These are phyloP conservation scores for Drymodes brunneopygia DNA, from an alignment of 2,113 vertebrate genomes.

Conservation along the genomic window DNA sequence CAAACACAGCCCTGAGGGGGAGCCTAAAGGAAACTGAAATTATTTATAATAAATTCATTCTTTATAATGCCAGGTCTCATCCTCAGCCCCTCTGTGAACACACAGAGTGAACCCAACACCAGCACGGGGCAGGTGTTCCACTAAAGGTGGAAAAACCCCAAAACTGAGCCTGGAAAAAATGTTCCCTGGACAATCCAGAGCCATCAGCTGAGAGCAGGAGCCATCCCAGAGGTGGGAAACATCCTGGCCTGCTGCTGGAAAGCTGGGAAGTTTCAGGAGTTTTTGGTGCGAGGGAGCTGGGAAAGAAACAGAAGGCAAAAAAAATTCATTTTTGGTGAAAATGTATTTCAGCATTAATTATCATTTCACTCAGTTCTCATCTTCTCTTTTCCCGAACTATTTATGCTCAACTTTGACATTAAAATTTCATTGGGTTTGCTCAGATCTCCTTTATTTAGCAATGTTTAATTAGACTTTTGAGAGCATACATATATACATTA, in stretches of 20 bases:
- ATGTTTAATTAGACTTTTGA: slow-evolving; percentile 9
- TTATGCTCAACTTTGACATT: slow-evolving; percentile 37
- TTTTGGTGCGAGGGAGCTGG: not conserved
- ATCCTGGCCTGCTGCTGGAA: not conserved
- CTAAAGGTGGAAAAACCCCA: rapidly evolving
- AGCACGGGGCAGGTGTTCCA: not conserved
- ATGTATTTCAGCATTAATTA: not conserved
- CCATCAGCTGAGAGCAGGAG: not conserved
- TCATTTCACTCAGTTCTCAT: not conserved
- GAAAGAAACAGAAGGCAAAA: not conserved
- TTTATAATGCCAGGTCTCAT: not conserved
- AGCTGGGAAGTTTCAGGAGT: not conserved
- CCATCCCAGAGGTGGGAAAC: rapidly evolving
- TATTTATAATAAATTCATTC: too few species aligned
- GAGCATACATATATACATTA: not conserved
- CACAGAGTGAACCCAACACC: rapidly evolving
- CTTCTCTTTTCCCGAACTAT: not conserved
- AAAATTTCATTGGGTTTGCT: not conserved
- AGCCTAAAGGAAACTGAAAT: not conserved
- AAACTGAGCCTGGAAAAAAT: not conserved
- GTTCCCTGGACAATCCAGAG: not conserved
- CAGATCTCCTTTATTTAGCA: slow-evolving; percentile 15
- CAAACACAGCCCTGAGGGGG: rapidly evolving
- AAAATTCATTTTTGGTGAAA: not conserved
- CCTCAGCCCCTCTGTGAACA: rapidly evolving